Evolutionary conservation across 2,113 vertebrate genomes (phyloP), one percentile per base, ranked within the genome.

Genomic region (Corythornis vintsioides): DNA sequence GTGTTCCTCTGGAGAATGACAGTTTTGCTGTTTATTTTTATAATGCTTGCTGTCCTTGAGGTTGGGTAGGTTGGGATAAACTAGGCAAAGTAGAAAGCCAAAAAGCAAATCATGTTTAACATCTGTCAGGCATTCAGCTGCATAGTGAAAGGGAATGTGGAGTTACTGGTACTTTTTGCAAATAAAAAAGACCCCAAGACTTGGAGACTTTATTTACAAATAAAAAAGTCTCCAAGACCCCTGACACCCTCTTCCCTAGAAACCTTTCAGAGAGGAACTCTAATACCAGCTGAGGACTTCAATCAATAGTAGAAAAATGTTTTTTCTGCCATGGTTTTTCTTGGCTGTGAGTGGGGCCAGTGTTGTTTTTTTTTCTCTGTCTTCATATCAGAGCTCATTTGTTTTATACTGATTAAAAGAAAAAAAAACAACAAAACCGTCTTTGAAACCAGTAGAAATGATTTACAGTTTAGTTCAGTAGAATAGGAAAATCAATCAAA

Each of bases 401-500:
- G 4, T 91, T 93, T 92, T 56, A 45, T 71, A 74, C 67, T 91
- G 77, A 88, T 95, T 94, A 78, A 86, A 90, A 90, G 83, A 79
- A 88, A 71, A 66, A 72, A 38, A 38, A 38, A 38, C 35, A 35
- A 38, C 38, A 10, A 38, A 38, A 10, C 38, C 38, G 11, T 38
- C 73, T 87, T 89, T 93, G 85, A 89, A 97, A 67, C 33, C 48
- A 87, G 79, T 55, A 92, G 90, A 94, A 94, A 90, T 90, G 17
- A 93, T 96, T 92, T 95, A 93, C 66, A 61, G 89, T 95, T 93
- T 95, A 80, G 76, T 76, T 89, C 89, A 86, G 81, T 88, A 81
- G 48, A 94, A 91, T 18, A 87, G 60, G 55, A 94, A 92, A 90
- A 96, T 93, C 92, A 96, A 96, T 96, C 93, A 94, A 95, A 96